These are phyloP conservation scores for Nycticorax nycticorax DNA, from an alignment of 2,113 vertebrate species.

Conservation along the genomic window DNA sequence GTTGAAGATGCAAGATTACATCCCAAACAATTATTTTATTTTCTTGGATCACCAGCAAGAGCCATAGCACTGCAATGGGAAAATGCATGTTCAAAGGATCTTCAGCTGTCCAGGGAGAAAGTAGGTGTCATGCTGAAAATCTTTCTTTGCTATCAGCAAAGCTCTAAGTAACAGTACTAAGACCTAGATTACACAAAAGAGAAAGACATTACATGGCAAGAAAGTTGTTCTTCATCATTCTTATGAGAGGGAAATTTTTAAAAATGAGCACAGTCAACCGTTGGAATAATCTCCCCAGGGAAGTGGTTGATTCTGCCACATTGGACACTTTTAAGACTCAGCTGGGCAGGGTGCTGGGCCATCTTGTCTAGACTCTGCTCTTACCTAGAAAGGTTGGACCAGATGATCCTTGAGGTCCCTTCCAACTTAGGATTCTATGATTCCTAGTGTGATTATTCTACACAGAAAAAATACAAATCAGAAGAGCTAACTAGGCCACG, in stretches of 20 bases:
- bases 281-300: no score
- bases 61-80: background rate
- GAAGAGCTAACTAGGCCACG: background rate
- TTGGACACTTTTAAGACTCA: no score
- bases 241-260: background rate
- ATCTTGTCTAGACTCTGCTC: no score
- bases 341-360: no score
- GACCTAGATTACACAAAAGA: background rate
- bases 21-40: background rate
- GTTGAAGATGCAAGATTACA: background rate
- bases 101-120: background rate
- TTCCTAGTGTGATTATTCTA: background rate
- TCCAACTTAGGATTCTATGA: no score
- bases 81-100: background rate
- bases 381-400: no score
- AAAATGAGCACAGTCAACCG: no score
- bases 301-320: no score
- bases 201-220: background rate
- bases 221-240: background rate
- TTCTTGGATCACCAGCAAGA: background rate
- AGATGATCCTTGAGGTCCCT: no score
- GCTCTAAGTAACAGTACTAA: background rate
- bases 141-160: background rate
- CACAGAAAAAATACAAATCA: background rate
- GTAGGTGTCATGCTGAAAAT: background rate